Evolutionary conservation across 2,113 vertebrate species (phyloP).

Genomic region (Platichthys stellatus): DNA sequence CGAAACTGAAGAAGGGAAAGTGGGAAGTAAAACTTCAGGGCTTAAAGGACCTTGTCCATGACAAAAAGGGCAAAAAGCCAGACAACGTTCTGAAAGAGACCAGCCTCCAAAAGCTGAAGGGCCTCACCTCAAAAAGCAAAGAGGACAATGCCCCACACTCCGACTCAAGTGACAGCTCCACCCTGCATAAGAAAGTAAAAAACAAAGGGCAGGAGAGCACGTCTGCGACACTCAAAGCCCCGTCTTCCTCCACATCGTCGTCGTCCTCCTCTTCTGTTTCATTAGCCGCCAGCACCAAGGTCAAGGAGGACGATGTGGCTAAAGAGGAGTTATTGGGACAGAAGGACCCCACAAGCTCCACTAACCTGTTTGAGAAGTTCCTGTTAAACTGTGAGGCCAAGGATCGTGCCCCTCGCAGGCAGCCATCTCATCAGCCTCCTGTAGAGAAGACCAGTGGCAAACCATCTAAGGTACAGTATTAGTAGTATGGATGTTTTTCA

Average conservation of each 20-base stretch:
- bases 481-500: not conserved
- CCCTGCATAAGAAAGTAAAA: slow-evolving; percentile 64
- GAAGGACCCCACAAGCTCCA: slow-evolving; percentile 72
- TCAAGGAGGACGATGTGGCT: slow-evolving; percentile 71
- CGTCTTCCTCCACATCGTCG: slow-evolving; percentile 67
- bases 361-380: slow-evolving; percentile 84
- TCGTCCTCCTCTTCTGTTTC: slow-evolving; percentile 60
- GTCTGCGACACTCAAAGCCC: slow-evolving; percentile 47
- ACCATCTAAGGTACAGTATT: slow-evolving; percentile 70
- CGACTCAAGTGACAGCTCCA: slow-evolving; percentile 83
- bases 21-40: slow-evolving; percentile 79
- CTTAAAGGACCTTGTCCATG: slow-evolving; percentile 76
- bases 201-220: slow-evolving; percentile 68
- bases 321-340: slow-evolving; percentile 71
- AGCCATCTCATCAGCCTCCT: slow-evolving; percentile 23
- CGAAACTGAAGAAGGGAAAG: slow-evolving; percentile 85
- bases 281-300: slow-evolving; percentile 45
- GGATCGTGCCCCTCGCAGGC: slow-evolving; percentile 78
- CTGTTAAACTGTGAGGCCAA: slow-evolving; percentile 83
- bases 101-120: slow-evolving; percentile 81
- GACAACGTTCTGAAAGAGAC: slow-evolving; percentile 79
- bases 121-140: slow-evolving; percentile 66
- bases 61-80: slow-evolving; percentile 81
- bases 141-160: slow-evolving; percentile 80
- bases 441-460: slow-evolving; percentile 62